These are phyloP conservation scores for Heliconius congener DNA, from an alignment of 1,140 invertebrate genomes.

Conservation along the genomic window DNA sequence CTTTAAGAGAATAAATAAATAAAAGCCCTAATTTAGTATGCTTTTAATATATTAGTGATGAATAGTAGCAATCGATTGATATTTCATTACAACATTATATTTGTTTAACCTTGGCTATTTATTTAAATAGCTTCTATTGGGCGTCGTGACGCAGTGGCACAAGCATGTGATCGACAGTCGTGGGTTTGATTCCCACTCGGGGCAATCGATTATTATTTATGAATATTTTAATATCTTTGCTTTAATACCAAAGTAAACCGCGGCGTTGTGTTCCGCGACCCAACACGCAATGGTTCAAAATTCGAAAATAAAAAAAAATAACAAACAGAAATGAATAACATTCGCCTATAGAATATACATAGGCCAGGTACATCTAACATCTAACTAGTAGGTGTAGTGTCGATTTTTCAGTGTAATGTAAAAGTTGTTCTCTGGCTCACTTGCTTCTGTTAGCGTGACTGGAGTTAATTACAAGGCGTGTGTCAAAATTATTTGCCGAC, in stretches of 20 bases:
- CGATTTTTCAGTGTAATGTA: conserved; percentile 28
- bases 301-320: too few relatives aligned
- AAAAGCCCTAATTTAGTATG: neutral
- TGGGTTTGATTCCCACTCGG: too few relatives aligned
- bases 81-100: neutral
- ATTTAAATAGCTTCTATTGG: neutral
- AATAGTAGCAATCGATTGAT: neutral
- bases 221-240: too few relatives aligned
- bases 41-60: neutral
- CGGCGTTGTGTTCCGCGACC: too few relatives aligned
- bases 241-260: too few relatives aligned
- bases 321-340: too few relatives aligned
- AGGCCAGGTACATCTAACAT: neutral
- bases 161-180: too few relatives aligned
- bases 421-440: conserved; percentile 28
- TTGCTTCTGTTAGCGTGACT: conserved; percentile 45
- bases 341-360: too few relatives aligned
- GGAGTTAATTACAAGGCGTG: conserved; percentile 50
- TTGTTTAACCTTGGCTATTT: neutral
- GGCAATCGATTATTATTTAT: too few relatives aligned
- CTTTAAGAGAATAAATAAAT: conserved; percentile 4
- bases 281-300: too few relatives aligned
- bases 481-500: conserved; percentile 55
- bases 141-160: too few relatives aligned
- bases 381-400: neutral